Evolutionary conservation across 2,888 invertebrate genomes (phyloP).

Genomic region (Onthophagus sagittarius): DNA sequence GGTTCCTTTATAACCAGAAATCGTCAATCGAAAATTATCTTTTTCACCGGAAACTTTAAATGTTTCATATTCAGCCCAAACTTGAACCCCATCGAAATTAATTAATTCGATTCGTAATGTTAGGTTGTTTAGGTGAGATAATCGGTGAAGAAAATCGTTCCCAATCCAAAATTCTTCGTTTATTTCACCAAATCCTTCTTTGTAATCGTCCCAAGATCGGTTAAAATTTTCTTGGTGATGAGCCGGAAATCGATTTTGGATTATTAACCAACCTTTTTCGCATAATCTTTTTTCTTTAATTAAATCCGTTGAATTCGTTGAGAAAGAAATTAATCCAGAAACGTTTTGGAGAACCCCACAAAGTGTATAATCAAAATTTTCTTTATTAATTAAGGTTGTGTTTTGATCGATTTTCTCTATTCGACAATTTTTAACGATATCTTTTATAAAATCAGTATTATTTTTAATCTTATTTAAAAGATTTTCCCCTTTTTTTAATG

Average conservation of each 20-base stretch:
- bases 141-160: conserved; percentile 53
- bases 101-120: conserved; percentile 52
- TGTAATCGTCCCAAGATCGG: conserved; percentile 55
- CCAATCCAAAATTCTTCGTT: conserved; percentile 58
- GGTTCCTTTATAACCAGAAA: conserved; percentile 53
- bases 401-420: not conserved
- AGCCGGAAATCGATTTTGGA: conserved; percentile 48
- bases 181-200: conserved; percentile 55
- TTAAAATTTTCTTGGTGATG: conserved; percentile 52
- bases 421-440: conserved; percentile 22
- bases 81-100: conserved; percentile 49
- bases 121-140: conserved; percentile 47
- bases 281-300: conserved; percentile 17
- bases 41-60: conserved; percentile 47
- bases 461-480: conserved; percentile 35
- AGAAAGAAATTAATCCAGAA: not conserved
- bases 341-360: not conserved
- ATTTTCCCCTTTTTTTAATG: conserved; percentile 27
- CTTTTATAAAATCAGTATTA: conserved; percentile 30
- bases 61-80: conserved; percentile 53
- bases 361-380: not conserved
- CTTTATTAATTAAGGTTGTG: not conserved
- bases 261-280: conserved; percentile 55
- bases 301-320: not conserved
- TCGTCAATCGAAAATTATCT: conserved; percentile 48